Conservation (phyloP, 2,113 vertebrate species). For the Muntiacus reevesi region DNA sequence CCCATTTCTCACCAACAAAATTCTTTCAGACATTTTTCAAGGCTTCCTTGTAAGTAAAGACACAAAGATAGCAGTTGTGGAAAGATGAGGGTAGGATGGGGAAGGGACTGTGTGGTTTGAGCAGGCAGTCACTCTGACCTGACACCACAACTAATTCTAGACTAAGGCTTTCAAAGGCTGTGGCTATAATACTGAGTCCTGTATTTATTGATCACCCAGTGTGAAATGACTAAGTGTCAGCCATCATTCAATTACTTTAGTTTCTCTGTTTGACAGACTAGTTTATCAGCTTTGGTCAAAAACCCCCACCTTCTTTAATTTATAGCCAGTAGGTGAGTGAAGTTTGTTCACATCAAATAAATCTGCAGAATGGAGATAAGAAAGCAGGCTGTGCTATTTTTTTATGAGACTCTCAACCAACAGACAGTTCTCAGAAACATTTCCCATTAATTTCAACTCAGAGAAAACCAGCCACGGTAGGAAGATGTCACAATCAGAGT, state of each 20-base stretch:
- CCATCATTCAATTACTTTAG: not conserved
- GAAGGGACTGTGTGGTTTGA: rapidly evolving
- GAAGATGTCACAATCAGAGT: not conserved
- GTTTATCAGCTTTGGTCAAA: not conserved
- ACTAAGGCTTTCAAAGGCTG: not conserved
- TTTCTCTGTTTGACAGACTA: not conserved
- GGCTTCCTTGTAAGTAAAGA: not conserved
- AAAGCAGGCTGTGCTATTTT: not conserved
- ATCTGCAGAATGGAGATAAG: not conserved
- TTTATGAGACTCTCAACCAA: not conserved
- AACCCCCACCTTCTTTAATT: not conserved
- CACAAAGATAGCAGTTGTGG: not conserved
- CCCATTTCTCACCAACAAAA: not conserved
- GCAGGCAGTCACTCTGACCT: not conserved
- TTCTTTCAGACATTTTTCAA: not conserved
- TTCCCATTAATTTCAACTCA: not conserved
- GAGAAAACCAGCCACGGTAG: not conserved
- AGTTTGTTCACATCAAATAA: not conserved
- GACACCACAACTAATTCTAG: not conserved
- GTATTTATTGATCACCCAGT: not conserved
- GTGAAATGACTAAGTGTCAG: not conserved
- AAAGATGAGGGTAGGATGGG: rapidly evolving
- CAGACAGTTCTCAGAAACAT: not conserved
- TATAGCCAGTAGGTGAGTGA: not conserved
- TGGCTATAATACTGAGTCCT: not conserved